Conservation (phyloP, 1,140 invertebrate species). For the Aphelenchoides fujianensis region DNA sequence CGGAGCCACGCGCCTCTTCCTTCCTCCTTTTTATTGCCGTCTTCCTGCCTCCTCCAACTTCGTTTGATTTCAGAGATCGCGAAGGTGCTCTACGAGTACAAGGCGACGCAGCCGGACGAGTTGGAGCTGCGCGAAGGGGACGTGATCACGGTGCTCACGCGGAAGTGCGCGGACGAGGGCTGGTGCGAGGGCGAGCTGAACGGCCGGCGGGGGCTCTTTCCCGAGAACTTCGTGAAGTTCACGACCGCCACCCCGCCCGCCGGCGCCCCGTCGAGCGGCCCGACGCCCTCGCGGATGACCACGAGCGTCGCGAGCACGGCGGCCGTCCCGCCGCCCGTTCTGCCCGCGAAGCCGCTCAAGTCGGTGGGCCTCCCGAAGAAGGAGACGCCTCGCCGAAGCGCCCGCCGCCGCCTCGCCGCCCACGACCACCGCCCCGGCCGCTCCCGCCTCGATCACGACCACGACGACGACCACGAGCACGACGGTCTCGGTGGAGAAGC, state of each 20-base stretch:
- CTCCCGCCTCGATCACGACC: neutral
- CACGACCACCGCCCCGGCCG: neutral
- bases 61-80: conserved; percentile 49
- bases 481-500: neutral
- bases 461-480: neutral
- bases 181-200: conserved; percentile 94
- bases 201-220: conserved; percentile 85
- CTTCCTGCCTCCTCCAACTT: neutral
- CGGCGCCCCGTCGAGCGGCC: neutral
- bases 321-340: conserved; percentile 23
- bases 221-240: conserved; percentile 79
- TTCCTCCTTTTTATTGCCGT: neutral
- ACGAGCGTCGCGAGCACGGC: neutral
- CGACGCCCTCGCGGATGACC: neutral
- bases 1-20: neutral
- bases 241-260: conserved; percentile 18
- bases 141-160: conserved; percentile 53
- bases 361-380: neutral
- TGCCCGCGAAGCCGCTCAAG: conserved; percentile 35
- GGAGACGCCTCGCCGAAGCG: neutral
- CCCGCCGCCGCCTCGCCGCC: neutral
- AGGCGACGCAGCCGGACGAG: conserved; percentile 65
- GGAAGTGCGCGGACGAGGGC: conserved; percentile 79
- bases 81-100: conserved; percentile 63
- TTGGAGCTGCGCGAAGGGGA: conserved; percentile 62